These are phyloP conservation scores for Takifugu rubripes DNA, from an alignment of 2,797 vertebrate species.

Conservation along the genomic window DNA sequence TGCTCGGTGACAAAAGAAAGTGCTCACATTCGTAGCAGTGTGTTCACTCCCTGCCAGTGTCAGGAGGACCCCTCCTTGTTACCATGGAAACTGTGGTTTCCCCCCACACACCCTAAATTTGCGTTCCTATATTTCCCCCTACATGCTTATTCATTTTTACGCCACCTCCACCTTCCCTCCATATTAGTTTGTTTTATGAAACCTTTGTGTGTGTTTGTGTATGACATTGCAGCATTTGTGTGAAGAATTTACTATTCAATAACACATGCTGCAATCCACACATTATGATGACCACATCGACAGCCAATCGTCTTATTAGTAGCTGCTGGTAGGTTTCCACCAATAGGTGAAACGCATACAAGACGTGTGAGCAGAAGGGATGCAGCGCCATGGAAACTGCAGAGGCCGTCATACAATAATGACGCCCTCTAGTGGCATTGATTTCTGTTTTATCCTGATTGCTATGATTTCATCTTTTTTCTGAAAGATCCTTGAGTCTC, in stretches of 20 bases:
- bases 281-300: slow-evolving; percentile 73
- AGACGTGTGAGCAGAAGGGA: slow-evolving; percentile 45
- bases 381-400: slow-evolving; percentile 64
- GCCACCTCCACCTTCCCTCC: not conserved
- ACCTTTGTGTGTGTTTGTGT: not conserved
- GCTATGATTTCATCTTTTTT: slow-evolving; percentile 14
- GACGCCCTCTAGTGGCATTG: slow-evolving; percentile 51
- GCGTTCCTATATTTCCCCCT: not conserved
- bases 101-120: not conserved
- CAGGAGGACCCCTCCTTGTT: slow-evolving; percentile 45
- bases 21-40: slow-evolving; percentile 5
- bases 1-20: slow-evolving; percentile 5
- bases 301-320: slow-evolving; percentile 63
- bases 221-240: not conserved
- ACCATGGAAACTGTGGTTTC: slow-evolving; percentile 61
- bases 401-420: slow-evolving; percentile 17
- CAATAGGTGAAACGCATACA: slow-evolving; percentile 45
- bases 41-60: slow-evolving; percentile 17
- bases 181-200: not conserved
- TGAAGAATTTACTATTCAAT: slow-evolving; percentile 21
- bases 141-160: not conserved
- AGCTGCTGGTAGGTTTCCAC: slow-evolving; percentile 38
- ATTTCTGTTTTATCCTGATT: slow-evolving; percentile 10
- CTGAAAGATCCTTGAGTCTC: too few species aligned
- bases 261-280: slow-evolving; percentile 26